Evolutionary conservation across 2,113 vertebrate species (phyloP), one percentile per base, ranked within the genome.

Genomic region (Clinocottus analis): DNA sequence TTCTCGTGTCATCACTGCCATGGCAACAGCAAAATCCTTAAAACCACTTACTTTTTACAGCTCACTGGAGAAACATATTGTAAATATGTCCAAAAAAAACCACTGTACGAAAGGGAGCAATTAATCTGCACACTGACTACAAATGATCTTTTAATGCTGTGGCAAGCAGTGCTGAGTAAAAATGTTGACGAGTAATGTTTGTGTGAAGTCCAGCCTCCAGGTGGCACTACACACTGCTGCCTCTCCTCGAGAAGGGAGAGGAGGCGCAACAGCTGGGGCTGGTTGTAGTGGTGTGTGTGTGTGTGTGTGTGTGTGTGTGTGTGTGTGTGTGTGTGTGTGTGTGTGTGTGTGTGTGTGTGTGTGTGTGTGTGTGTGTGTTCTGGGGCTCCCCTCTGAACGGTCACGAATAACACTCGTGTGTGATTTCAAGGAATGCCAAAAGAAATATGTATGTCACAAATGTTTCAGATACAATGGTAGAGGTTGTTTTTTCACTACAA

Each of bases 1-100:
- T 64, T 89, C 27, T n/a, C 77, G 74, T 79, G 91, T 85, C 80
- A 80, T 80, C 62, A 87, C 83, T 85, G 79, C 88, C 87, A 92
- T 89, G 85, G 87, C 85, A 93, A 94, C 88, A 62, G 58, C 68
- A 62, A 49, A 55, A 69, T 71, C 78, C 59, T 75, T 23, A 79
- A 85, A 85, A 61, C 11, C 35, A 33, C 19, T 53, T 41, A 13
- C 17, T 73, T 45, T 72, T 72, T 66, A 69, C 25, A 68, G 35
- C 29, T 29, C 65, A 27, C 27, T 31, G 56, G 53, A 60, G 49
- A 29, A 29, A 77, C 27, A 37, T 14, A 2, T 9, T 66, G 29
- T 29, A 68, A 61, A 75, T 58, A 41, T 29, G 27, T 60, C 33
- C 11, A 49, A 37, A 51, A 60, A n/a, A 37, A 45, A 70, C 23